phyloP scores from a whole-genome alignment of 2,113 vertebrate genomes.

The Neotragus pygmaeus region DNA sequence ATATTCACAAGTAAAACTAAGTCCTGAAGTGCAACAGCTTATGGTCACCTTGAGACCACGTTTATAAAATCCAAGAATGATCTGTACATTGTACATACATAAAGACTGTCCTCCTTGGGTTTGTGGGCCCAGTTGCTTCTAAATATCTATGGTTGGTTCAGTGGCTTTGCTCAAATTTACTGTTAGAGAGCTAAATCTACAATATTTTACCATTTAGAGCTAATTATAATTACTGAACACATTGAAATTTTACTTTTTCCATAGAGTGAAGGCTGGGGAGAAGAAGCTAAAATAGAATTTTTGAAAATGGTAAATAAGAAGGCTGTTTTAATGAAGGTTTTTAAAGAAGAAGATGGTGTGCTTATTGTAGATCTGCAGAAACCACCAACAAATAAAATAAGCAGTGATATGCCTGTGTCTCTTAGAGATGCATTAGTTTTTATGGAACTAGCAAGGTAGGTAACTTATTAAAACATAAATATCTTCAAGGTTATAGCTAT shows the following conservation, averaged over 20 bases:
- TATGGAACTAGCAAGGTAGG: conserved; percentile 90
- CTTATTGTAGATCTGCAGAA: conserved; percentile 93
- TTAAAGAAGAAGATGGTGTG: conserved; percentile 84
- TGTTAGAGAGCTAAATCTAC: neutral
- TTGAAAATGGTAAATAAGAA: conserved; percentile 83
- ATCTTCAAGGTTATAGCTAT: neutral
- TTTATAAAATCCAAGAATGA: neutral
- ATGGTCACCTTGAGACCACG: neutral
- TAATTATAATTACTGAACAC: conserved; percentile 30
- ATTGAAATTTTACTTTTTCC: conserved; percentile 22
- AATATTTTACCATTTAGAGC: neutral
- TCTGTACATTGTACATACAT: neutral
- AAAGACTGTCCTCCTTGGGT: neutral
- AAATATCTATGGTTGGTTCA: neutral
- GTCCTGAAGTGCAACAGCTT: neutral
- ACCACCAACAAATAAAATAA: conserved; percentile 80
- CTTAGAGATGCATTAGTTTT: conserved; percentile 91
- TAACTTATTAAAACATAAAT: conserved; percentile 40
- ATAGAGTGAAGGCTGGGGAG: conserved; percentile 87
- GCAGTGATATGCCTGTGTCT: conserved; percentile 83
- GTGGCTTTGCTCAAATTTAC: neutral
- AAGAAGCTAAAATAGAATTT: conserved; percentile 83
- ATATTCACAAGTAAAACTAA: conserved; percentile 22
- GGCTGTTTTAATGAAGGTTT: conserved; percentile 85
- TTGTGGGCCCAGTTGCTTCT: neutral